Evolutionary conservation across 2,797 vertebrate genomes (phyloP).

Genomic region (Morus bassanus): DNA sequence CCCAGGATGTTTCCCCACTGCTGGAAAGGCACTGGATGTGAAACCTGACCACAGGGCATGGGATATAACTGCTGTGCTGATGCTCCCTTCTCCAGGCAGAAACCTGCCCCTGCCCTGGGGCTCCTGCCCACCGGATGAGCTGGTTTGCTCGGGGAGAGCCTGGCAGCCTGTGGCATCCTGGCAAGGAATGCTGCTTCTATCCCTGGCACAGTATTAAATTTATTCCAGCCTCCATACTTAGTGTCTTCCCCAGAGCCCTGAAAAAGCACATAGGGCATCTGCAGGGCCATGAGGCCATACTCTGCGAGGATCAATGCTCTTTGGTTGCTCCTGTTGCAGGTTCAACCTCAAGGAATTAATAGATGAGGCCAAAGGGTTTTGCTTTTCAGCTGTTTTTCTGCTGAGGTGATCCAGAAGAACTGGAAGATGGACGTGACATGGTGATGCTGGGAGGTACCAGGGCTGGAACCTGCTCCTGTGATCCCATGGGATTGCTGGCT

Average conservation of each 20-base stretch:
- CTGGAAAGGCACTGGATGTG: neutral
- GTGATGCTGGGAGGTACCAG: neutral
- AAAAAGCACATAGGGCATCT: neutral
- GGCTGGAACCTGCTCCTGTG: neutral
- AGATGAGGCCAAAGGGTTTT: neutral
- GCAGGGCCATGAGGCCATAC: neutral
- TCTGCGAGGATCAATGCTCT: neutral
- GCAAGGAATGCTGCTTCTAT: neutral
- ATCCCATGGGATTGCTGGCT: neutral
- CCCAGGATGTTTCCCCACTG: neutral
- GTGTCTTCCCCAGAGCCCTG: neutral
- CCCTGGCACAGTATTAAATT: neutral
- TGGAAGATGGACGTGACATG: neutral
- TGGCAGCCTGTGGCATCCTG: neutral
- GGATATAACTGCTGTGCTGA: neutral
- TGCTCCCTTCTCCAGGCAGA: neutral
- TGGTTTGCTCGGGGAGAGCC: neutral
- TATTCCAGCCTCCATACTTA: neutral
- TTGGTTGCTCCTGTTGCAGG: neutral
- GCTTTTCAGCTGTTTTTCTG: neutral
- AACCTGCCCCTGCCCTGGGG: neutral
- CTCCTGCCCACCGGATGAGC: neutral
- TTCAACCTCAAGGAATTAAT: neutral
- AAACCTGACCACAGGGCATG: accelerated
- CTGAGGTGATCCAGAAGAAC: accelerated